Base-by-base conservation (phyloP, 2,113 vertebrate genomes). In the Vicugna pacos region DNA sequence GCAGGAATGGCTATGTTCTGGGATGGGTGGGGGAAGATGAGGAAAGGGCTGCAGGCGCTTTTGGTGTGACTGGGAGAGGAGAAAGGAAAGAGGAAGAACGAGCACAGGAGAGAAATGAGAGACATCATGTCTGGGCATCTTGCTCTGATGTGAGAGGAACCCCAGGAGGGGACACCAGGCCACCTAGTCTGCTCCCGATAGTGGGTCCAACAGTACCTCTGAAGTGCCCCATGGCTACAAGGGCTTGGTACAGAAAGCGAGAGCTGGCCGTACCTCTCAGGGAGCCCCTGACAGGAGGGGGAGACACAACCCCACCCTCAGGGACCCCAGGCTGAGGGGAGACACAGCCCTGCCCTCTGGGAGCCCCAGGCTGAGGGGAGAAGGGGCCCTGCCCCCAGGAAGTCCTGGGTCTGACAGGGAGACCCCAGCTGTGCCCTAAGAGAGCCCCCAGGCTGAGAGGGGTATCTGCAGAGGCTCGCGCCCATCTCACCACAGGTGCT, bases 1-100 rank as follows among this genome's bases (percentile, higher is more conserved):
- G 42, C 17, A 24, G 56, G 32, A 19, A 15, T 3, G 17, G 82
- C 20, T 0, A 0, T 15, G 64, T 1, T 4, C 9, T 26, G 10
- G 67, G 58, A 2, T 26, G 2, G 28, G 30, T 1, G 1, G 13
- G 3, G 1, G 42, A 12, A 12, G 72, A 13, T 4, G 70, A 75
- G 54, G 24, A 60, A 54, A 73, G 16, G 16, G 22, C 16, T 5
- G 17, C 1, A 17, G 32, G 28, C 65, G 9, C 28, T 4, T 15
- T 73, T 30, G 73, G 26, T 48, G 30, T 50, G 67, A 60, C 20
- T 17, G 35, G 42, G 26, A 46, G 46, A 35, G 12, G 17, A 60
- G 56, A 73, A 30, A 30, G 30, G n/a, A 69, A 42, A 32, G 62
- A 62, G 15, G 26, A 67, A n/a, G 2, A 20, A 42, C 26, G 46